Base-by-base conservation (phyloP, 1,140 invertebrate genomes). In the Scaptodrosophila lebanonensis region DNA sequence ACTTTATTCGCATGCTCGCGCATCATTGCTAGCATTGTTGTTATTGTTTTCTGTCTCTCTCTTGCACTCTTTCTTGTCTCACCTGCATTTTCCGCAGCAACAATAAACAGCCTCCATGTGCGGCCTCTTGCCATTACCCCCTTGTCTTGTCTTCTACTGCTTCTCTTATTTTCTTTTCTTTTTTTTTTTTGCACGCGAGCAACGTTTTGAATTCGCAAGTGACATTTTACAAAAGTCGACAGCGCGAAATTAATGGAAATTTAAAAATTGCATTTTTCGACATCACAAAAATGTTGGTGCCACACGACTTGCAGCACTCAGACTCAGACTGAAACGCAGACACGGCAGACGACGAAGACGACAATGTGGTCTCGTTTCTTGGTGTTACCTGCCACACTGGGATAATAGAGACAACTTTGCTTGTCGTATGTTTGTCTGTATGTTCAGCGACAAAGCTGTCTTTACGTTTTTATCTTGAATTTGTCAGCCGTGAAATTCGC, bases 171-270 rank as follows among this genome's bases (percentile, higher is more conserved):
- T 33, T 63, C 33, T 51, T 16, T 43, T 32, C 38, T 22, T 51
- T 32, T 32, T 53, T 29, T 63, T 43, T 36, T 43, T 44, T 13
- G 39, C 36, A 22, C 40, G n/a, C 12, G 12, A 16, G 33, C 18
- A 51, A 61, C 51, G 47, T 40, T 69, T 63, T 72, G 68, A 66
- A 72, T 72, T 45, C 51, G 48, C 52, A 61, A 66, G 66, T 56
- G 66, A 73, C 69, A 73, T 73, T 73, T 73, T 56, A 67, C 68
- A 49, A 73, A 72, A 73, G 51, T 73, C 63, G 69, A 73, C 69
- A 73, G 69, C 69, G 69, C 69, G 59, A 73, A 73, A 73, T 73
- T 73, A 73, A 73, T 73, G 69, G 69, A 73, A 73, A 73, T 73
- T 73, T 73, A 73, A 73, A 73, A 73, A 73, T 73, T 73, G 69